phyloP scores from a whole-genome alignment of 2,797 vertebrate genomes.

The Thunnus albacares region DNA sequence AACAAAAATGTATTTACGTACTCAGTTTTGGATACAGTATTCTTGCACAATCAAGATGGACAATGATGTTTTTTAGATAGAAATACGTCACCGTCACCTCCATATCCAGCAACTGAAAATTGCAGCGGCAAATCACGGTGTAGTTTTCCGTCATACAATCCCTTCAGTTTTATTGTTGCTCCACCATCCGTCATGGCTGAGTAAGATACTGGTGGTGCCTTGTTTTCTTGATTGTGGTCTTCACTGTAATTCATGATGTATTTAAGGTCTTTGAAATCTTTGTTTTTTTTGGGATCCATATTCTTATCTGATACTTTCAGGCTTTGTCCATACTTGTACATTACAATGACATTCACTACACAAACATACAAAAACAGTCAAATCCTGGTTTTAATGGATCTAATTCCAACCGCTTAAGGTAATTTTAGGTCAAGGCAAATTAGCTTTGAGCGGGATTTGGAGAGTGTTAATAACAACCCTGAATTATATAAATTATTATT shows the following conservation, averaged over 20 bases:
- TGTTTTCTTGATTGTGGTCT: background rate
- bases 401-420: constrained; percentile 2
- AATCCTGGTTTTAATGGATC: constrained; percentile 13
- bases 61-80: background rate
- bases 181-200: background rate
- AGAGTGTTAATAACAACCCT: constrained; percentile 16
- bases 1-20: constrained; percentile 25
- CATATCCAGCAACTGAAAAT: background rate
- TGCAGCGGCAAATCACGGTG: no score
- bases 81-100: background rate
- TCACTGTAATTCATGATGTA: background rate
- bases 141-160: no score
- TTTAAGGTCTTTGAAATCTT: background rate
- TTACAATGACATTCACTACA: background rate
- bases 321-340: constrained; percentile 4
- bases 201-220: background rate
- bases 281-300: background rate
- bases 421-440: constrained; percentile 20
- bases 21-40: background rate
- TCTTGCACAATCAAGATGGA: background rate
- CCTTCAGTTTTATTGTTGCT: background rate
- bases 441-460: background rate
- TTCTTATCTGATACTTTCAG: constrained; percentile 5
- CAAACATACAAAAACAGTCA: constrained; percentile 7
- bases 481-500: background rate